Evolutionary conservation across 2,888 invertebrate genomes (phyloP).

Genomic region (Rhynchonema sp.): DNA sequence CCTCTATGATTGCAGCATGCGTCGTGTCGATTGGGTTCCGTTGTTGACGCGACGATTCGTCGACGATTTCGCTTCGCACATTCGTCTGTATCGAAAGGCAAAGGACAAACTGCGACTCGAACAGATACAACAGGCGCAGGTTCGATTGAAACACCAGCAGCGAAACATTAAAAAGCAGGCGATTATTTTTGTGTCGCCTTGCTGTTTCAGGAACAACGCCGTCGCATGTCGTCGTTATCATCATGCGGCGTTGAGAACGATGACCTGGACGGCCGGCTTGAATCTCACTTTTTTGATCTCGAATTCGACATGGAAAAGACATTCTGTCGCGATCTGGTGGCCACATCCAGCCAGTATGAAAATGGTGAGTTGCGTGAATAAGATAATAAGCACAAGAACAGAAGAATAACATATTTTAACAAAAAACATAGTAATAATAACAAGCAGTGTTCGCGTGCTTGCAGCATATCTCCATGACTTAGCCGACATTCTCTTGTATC

Average conservation of each 20-base stretch:
- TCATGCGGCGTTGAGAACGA: background rate
- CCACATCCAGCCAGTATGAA: conserved; percentile 43
- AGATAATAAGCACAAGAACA: too few relatives aligned
- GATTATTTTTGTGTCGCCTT: background rate
- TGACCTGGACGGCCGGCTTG: conserved; percentile 32
- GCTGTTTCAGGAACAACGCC: too few relatives aligned
- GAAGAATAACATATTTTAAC: too few relatives aligned
- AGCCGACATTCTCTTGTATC: conserved; percentile 56
- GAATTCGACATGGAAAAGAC: conserved; percentile 68
- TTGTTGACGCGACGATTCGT: conserved; percentile 65
- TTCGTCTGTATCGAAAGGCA: conserved; percentile 63
- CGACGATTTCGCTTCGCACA: conserved; percentile 71
- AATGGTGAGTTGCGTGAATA: conserved; percentile 34
- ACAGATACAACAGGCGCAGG: too few relatives aligned
- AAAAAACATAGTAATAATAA: too few relatives aligned
- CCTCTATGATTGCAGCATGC: conserved; percentile 13
- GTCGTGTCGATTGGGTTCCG: conserved; percentile 64
- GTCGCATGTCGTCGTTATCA: background rate
- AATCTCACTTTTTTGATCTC: conserved; percentile 66
- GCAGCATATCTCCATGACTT: conserved; percentile 59
- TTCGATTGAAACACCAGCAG: too few relatives aligned
- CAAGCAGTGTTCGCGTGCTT: too few relatives aligned
- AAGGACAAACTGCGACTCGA: conserved; percentile 26
- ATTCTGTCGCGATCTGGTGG: conserved; percentile 56
- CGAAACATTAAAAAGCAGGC: too few relatives aligned